Evolutionary conservation across 2,888 invertebrate species (phyloP), one percentile per base, ranked within the genome.

Genomic region (Cataglyphis altisquamis): DNA sequence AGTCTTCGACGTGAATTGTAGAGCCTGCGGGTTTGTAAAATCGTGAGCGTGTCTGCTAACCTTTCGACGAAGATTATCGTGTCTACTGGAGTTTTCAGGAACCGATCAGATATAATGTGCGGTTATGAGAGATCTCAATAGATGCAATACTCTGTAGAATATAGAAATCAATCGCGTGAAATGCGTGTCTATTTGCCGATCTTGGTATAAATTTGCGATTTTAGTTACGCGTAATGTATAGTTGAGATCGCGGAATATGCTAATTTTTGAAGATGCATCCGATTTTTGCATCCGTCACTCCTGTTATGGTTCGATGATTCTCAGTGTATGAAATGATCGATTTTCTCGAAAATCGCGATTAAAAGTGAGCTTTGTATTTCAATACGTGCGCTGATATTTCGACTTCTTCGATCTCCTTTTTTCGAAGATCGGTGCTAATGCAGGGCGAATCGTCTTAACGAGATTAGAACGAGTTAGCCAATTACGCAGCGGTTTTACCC

Each of bases 401-500:
- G 6, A 21, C 4, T 57, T 55, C 15, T 60, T 55, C n/a, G 10
- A 60, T 5, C 3, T 25, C 32, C 21, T 41, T 29, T 52, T n/a
- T 8, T 32, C 5, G 25, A 70, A 5, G 25, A 74, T 82, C 9
- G 85, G 80, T 78, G 89, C 84, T 90, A 90, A 92, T 91, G 89
- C 87, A 83, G 68, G 77, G 48, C 62, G 83, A 90, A 90, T 91
- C 82, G 86, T 60, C 78, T 85, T 91, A 93, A 93, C 84, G 83
- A 91, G 88, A 91, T 93, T 92, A 90, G 90, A 89, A 86, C 84
- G 52, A 73, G 72, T 9, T 62, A 82, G 85, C 83, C 67, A 83
- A 86, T 85, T 85, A 84, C 64, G 8, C 63, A 39, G 63, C n/a
- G 66, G 64, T 72, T 75, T 57, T n/a, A 84, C 86, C 85, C 82